Evolutionary conservation across 2,113 vertebrate genomes (phyloP), one percentile per base, ranked within the genome.

Genomic region (Corythaixoides concolor): DNA sequence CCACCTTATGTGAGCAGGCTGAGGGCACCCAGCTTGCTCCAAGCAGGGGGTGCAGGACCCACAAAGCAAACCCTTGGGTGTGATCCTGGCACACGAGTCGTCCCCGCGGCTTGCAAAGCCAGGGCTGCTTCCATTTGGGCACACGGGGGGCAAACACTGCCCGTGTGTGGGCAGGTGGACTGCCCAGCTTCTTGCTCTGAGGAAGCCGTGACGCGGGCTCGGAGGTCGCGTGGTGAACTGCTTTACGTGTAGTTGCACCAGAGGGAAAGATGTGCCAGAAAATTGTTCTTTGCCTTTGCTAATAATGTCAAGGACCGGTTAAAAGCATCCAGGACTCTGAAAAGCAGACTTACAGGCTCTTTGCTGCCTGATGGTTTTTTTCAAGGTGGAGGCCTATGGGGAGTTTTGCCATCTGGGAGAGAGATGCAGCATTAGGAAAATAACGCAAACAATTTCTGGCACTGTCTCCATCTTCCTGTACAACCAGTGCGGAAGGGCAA

Each of bases 341-440:
- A 81, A 88, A 56, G 43, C n/a, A 87, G 35, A 21, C n/a, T 93
- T 47, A 72, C 11, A 60, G 37, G 60, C 15, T 75, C 55, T 90
- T 85, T 58, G 37, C 37, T 72, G 58, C 26, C 53, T 85, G 30
- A 7, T 63, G 37, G 1, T 53, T 78, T 85, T 81, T 50, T 85
- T 23, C 1, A 9, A 85, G 43, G 24, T 45, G 22, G 26, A 89
- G 32, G 47, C 64, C 90, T 73, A 41, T 26, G 37, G 53, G 41
- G 53, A 91, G 11, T 80, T 93, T 79, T 67, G 79, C 63, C 87
- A 39, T 63, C 69, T 94, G 90, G 55, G 62, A 79, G 47, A 79
- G 49, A 69, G 39, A 63, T 90, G 23, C 52, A 86, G 72, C 66
- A 56, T 55, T 72, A 78, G 75, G 59, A 59, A 90, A 95, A 79